phyloP scores from a whole-genome alignment of 2,113 vertebrate species.

The Eudorcas thomsonii region DNA sequence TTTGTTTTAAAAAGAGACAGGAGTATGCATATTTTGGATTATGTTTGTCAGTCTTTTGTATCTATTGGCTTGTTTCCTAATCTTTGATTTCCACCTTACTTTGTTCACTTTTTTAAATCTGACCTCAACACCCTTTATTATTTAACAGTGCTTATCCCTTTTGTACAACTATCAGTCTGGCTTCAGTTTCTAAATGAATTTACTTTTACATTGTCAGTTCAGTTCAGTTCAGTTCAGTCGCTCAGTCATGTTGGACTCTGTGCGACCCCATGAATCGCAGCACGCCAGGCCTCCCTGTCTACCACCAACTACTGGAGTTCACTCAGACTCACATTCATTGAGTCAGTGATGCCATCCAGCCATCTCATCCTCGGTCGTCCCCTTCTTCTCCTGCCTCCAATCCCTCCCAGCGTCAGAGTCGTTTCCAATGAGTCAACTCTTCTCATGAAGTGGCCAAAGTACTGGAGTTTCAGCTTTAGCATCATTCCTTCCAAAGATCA shows the following conservation, averaged over 20 bases:
- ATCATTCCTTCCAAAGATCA: too few species aligned
- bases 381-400: too few species aligned
- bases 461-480: too few species aligned
- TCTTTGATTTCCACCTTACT: not conserved
- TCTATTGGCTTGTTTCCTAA: not conserved
- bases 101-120: not conserved
- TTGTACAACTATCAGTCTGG: not conserved
- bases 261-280: rapidly evolving
- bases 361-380: rapidly evolving
- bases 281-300: too few species aligned
- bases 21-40: not conserved
- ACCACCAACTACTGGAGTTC: too few species aligned
- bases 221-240: too few species aligned
- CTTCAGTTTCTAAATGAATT: not conserved
- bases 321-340: rapidly evolving
- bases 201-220: not conserved
- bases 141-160: not conserved
- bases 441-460: too few species aligned
- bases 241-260: too few species aligned
- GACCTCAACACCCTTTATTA: not conserved
- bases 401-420: too few species aligned
- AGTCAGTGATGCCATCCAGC: too few species aligned
- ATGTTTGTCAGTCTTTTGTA: not conserved
- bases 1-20: not conserved
- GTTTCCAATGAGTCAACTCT: too few species aligned